Evolutionary conservation across 2,888 invertebrate species (phyloP), one percentile per base, ranked within the genome.

Genomic region (Holacanthella duospinosa): DNA sequence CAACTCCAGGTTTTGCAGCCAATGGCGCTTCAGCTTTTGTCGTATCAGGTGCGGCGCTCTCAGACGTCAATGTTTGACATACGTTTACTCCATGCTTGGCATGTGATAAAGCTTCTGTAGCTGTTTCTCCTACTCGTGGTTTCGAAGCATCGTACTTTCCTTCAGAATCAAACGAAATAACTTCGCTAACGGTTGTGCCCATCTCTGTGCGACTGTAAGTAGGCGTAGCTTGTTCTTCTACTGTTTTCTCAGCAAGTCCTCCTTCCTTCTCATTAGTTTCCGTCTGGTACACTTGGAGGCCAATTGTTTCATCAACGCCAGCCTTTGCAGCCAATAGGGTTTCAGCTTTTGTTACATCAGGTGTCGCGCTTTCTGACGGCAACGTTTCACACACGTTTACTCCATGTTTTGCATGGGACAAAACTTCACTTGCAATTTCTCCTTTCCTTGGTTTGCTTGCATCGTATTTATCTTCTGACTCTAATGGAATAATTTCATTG

Each of bases 21-120:
- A 24, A 16, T 9, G 36, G 3, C 6, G 21, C 16, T 9, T 58
- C 58, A 21, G 58, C 19, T 36, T 36, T 16, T 21, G 48, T 62
- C 84, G 85, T 3, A 88, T 79, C 43, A 62, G 55, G 1, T 62
- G 26, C 28, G 24, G n/a, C 48, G 48, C 4, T 48, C 4, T 48
- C 48, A 9, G 48, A n/a, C 4, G 48, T 21, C 19, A 48, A 4
- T 4, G 48, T 48, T 21, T 48, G 48, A 48, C 16, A 4, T 4
- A 48, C 48, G n/a, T 9, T 48, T 9, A 48, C 19, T 4, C 21
- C 48, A 48, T n/a, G 48, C 48, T 48, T 9, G 4, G 48, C 48
- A 9, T 48, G 48, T 48, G 48, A 9, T 21, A 48, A 21, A 21
- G 19, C 4, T 21, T 48, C 48, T 48, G 12, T 48, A n/a, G 48